Evolutionary conservation across 2,113 vertebrate genomes (phyloP).

Genomic region (Varanus komodoensis): DNA sequence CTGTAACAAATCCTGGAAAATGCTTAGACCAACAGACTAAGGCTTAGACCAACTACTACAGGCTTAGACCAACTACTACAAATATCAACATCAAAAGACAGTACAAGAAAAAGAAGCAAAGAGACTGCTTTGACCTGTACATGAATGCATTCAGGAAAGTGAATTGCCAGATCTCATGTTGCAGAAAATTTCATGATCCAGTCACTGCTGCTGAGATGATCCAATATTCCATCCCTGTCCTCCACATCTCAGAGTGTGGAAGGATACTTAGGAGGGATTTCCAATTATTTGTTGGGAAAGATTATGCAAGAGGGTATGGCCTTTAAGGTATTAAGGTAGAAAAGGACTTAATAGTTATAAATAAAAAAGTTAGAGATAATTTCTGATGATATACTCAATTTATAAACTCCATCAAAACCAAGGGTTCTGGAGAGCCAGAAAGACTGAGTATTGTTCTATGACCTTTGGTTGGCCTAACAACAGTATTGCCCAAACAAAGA

Average conservation of each 20-base stretch:
- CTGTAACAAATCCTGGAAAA: neutral
- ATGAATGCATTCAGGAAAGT: neutral
- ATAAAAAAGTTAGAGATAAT: too few relatives aligned
- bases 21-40: neutral
- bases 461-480: too few relatives aligned
- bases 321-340: neutral
- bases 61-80: neutral
- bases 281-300: neutral
- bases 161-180: neutral
- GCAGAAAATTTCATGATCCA: neutral
- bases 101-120: neutral
- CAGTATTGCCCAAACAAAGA: too few relatives aligned
- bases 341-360: neutral
- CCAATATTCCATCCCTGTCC: neutral
- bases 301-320: neutral
- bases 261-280: neutral
- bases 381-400: too few relatives aligned
- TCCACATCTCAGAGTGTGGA: neutral
- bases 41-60: too few relatives aligned
- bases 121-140: too few relatives aligned
- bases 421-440: too few relatives aligned
- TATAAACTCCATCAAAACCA: too few relatives aligned
- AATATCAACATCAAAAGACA: neutral
- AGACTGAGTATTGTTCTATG: too few relatives aligned
- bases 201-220: neutral